A percentile compares a stretch with the other conserved stretches of the same genome.
Evolutionary conservation across 2,797 vertebrate species (phyloP).

Genomic region (Iguana delicatissima): DNA sequence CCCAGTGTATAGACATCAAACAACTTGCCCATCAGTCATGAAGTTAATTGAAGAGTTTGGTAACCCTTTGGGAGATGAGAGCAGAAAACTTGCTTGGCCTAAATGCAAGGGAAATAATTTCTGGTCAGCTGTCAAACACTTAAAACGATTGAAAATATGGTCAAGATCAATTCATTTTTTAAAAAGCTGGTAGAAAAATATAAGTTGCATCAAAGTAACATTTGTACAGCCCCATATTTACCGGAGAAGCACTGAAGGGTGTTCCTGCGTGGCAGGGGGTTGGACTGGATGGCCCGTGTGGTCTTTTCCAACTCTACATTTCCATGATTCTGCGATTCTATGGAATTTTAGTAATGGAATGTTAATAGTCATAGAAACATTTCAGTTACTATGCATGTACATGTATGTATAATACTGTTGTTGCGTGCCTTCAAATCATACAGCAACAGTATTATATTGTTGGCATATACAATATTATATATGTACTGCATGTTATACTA

Average conservation of each 20-base stretch:
- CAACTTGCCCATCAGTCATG: neutral
- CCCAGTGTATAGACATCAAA: neutral
- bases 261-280: too few relatives aligned
- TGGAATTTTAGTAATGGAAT: neutral
- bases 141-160: neutral
- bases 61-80: neutral
- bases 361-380: neutral
- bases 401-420: neutral
- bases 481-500: too few relatives aligned
- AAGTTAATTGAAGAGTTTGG: neutral
- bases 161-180: too few relatives aligned
- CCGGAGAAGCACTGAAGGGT: neutral
- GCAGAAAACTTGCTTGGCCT: neutral
- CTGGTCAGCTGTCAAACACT: neutral
- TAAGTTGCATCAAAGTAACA: neutral
- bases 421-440: too few relatives aligned
- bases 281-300: too few relatives aligned
- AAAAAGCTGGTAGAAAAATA: neutral
- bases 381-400: neutral
- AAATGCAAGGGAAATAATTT: neutral
- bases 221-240: neutral
- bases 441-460: too few relatives aligned
- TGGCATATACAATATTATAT: too few relatives aligned
- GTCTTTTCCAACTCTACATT: too few relatives aligned
- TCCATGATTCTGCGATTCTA: too few relatives aligned